Conservation (phyloP, 1,140 invertebrate species). For the Drosophila punjabiensis region DNA sequence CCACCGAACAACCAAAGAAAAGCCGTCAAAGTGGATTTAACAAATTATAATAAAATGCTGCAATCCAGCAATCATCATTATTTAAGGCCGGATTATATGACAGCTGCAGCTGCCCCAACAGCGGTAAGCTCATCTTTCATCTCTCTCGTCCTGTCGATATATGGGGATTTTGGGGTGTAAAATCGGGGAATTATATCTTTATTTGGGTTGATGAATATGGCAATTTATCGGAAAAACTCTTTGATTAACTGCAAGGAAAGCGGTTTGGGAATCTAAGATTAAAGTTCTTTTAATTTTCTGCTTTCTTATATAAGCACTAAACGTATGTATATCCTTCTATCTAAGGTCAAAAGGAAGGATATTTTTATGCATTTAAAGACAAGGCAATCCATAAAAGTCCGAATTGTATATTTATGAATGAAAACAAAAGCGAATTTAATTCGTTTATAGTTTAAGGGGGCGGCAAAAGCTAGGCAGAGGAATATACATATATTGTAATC, state of each 20-base stretch:
- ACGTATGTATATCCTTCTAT: neutral
- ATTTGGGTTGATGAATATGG: neutral
- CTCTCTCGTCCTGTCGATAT: slow-evolving; percentile 6
- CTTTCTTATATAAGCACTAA: neutral
- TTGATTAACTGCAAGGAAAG: neutral
- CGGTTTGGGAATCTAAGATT: neutral
- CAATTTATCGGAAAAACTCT: neutral
- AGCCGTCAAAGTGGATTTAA: slow-evolving; percentile 85
- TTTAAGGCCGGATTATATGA: slow-evolving; percentile 95
- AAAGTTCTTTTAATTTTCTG: neutral
- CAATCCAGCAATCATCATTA: slow-evolving; percentile 94
- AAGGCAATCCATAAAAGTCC: neutral
- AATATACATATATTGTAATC: no score
- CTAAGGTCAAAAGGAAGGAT: no score
- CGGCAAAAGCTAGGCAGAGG: no score
- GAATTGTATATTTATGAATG: neutral
- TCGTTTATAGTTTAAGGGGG: neutral
- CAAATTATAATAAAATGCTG: slow-evolving; percentile 89
- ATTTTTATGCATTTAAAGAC: neutral
- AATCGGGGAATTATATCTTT: neutral
- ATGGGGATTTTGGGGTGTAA: neutral
- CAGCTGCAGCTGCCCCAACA: slow-evolving; percentile 92
- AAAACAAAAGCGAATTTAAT: neutral
- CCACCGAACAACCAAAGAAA: slow-evolving; percentile 67
- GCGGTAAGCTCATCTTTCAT: slow-evolving; percentile 89